These are phyloP conservation scores for Listronotus bonariensis DNA, from an alignment of 1,140 invertebrate species.

Conservation along the genomic window DNA sequence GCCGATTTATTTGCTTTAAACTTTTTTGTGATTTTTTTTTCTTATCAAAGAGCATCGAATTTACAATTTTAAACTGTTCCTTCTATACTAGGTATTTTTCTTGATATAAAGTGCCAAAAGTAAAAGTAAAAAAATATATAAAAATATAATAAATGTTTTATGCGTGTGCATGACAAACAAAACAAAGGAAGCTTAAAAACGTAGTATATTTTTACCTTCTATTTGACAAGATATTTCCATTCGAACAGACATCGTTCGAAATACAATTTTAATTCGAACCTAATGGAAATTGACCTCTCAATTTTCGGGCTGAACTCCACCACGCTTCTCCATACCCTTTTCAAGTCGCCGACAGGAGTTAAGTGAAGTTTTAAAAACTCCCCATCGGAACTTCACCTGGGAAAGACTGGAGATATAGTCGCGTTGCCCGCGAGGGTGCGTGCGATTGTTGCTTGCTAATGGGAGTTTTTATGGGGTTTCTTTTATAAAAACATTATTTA, in stretches of 20 bases:
- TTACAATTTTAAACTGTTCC: too few species aligned
- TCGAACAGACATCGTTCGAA: conserved; percentile 17
- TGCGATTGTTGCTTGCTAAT: too few species aligned
- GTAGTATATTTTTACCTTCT: conserved; percentile 18
- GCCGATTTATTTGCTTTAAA: too few species aligned
- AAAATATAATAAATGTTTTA: too few species aligned
- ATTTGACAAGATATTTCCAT: conserved; percentile 32
- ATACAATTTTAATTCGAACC: conserved; percentile 32
- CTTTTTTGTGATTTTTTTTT: too few species aligned
- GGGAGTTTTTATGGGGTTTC: too few species aligned
- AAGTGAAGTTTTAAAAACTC: conserved; percentile 36
- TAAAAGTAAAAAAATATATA: too few species aligned
- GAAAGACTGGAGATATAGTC: conserved; percentile 20
- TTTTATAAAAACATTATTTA: too few species aligned
- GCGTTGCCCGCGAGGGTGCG: conserved; percentile 4
- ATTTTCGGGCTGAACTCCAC: conserved; percentile 24
- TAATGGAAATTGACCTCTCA: conserved; percentile 36
- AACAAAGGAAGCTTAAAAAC: conserved; percentile 3
- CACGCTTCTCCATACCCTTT: conserved; percentile 26
- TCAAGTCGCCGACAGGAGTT: conserved; percentile 35
- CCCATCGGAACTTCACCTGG: conserved; percentile 28
- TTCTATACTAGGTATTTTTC: too few species aligned
- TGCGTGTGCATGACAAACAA: background rate
- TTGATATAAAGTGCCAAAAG: too few species aligned
- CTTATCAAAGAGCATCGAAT: too few species aligned